Conservation (phyloP, 2,113 vertebrate species). For the Festucalex cinctus region DNA sequence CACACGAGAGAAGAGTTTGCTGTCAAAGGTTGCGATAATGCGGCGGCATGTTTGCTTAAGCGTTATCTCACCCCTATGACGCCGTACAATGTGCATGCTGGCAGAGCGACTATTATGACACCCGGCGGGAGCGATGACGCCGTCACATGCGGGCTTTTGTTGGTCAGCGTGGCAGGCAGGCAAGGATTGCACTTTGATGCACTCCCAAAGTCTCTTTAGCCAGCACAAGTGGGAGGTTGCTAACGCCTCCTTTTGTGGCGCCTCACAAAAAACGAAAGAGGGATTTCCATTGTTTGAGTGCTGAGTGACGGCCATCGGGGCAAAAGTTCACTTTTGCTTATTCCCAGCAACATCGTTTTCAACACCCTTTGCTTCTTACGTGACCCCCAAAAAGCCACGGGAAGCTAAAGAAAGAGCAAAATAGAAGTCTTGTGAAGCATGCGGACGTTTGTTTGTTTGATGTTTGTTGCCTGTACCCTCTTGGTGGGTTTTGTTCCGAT, state of each 20-base stretch:
- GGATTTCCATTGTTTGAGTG: slow-evolving; percentile 74
- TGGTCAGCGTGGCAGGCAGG: slow-evolving; percentile 74
- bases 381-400: too few species aligned
- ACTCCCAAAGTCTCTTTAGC: slow-evolving; percentile 50
- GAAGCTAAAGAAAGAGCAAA: too few species aligned
- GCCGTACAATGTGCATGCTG: slow-evolving; percentile 66
- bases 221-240: slow-evolving; percentile 60
- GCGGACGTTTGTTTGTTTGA: too few species aligned
- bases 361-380: too few species aligned
- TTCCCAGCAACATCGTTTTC: not conserved
- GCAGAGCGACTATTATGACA: slow-evolving; percentile 63
- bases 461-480: too few species aligned
- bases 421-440: too few species aligned
- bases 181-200: slow-evolving; percentile 80
- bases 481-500: too few species aligned
- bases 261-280: slow-evolving; percentile 69
- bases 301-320: slow-evolving; percentile 75
- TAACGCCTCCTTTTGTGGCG: slow-evolving; percentile 77
- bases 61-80: slow-evolving; percentile 67
- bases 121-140: slow-evolving; percentile 75
- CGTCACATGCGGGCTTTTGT: slow-evolving; percentile 83
- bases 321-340: slow-evolving; percentile 56
- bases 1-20: not conserved
- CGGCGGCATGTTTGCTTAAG: slow-evolving; percentile 56
- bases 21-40: not conserved